Evolutionary conservation across 2,113 vertebrate species (phyloP).

Genomic region (Xiphorhynchus elegans): DNA sequence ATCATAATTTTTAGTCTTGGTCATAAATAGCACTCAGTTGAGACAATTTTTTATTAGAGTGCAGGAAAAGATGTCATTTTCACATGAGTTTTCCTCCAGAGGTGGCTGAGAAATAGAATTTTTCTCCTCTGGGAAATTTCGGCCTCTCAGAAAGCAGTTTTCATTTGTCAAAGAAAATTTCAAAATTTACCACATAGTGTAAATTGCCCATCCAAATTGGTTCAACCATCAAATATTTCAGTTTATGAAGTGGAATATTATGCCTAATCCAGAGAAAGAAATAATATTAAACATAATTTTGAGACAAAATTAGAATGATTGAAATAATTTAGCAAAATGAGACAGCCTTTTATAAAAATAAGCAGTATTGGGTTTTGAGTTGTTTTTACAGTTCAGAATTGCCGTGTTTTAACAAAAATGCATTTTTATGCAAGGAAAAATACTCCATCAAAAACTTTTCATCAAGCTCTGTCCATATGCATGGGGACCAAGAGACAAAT

Average conservation of each 20-base stretch:
- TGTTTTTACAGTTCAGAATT: neutral
- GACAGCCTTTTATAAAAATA: neutral
- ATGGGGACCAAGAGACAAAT: neutral
- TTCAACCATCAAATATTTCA: neutral
- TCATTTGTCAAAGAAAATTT: conserved; percentile 25
- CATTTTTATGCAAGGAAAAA: neutral
- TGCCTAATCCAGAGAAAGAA: neutral
- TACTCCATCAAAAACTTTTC: neutral
- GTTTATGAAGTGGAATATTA: neutral
- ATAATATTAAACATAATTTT: neutral
- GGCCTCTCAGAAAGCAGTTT: conserved; percentile 8
- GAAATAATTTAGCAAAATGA: neutral
- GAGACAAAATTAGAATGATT: neutral
- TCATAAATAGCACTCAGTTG: neutral
- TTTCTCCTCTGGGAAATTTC: conserved; percentile 39
- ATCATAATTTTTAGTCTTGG: neutral
- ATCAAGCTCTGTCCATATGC: neutral
- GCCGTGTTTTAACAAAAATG: neutral
- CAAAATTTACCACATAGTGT: neutral
- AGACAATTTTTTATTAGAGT: conserved; percentile 4
- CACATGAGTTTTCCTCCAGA: conserved; percentile 24
- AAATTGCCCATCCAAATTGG: neutral
- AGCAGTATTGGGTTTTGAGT: neutral
- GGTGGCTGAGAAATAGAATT: conserved; percentile 17
- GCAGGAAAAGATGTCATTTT: neutral